These are phyloP conservation scores for Notodonta ziczac DNA, from an alignment of 2,888 invertebrate genomes.

Conservation along the genomic window DNA sequence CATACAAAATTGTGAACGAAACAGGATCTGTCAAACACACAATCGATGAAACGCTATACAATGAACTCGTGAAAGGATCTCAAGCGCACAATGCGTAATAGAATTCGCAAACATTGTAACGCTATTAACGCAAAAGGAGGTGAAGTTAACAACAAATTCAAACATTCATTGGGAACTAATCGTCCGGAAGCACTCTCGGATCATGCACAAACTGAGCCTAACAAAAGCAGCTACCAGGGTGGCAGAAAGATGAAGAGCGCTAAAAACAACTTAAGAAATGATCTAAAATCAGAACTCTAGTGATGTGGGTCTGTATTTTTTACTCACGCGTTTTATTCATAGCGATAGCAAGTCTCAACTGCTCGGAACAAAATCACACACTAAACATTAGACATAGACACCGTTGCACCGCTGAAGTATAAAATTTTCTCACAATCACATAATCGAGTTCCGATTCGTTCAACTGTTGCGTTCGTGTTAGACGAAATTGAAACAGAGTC, in stretches of 20 bases:
- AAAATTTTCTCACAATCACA: conserved; percentile 82
- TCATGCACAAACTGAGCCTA: conserved; percentile 72
- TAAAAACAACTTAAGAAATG: conserved; percentile 33
- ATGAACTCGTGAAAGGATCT: conserved; percentile 61
- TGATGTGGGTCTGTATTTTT: conserved; percentile 25
- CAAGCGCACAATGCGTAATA: conserved; percentile 79
- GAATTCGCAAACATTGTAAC: conserved; percentile 83
- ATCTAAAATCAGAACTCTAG: conserved; percentile 23
- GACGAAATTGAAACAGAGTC: conserved; percentile 83
- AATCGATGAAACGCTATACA: conserved; percentile 66
- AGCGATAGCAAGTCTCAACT: conserved; percentile 63
- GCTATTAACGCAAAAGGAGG: conserved; percentile 82
- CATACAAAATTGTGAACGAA: conserved; percentile 39
- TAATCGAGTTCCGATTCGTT: conserved; percentile 81
- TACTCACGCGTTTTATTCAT: conserved; percentile 82
- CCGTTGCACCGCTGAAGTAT: conserved; percentile 66
- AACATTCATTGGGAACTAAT: conserved; percentile 79
- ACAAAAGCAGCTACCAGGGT: conserved; percentile 75
- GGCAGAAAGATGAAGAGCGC: conserved; percentile 48
- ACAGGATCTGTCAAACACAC: conserved; percentile 71
- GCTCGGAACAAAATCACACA: conserved; percentile 70
- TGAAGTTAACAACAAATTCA: conserved; percentile 82
- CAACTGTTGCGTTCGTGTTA: conserved; percentile 80
- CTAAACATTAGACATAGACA: conserved; percentile 69
- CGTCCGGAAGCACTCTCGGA: conserved; percentile 76